Base-by-base conservation (phyloP, 1,140 invertebrate species). In the Agrypnia vestita region DNA sequence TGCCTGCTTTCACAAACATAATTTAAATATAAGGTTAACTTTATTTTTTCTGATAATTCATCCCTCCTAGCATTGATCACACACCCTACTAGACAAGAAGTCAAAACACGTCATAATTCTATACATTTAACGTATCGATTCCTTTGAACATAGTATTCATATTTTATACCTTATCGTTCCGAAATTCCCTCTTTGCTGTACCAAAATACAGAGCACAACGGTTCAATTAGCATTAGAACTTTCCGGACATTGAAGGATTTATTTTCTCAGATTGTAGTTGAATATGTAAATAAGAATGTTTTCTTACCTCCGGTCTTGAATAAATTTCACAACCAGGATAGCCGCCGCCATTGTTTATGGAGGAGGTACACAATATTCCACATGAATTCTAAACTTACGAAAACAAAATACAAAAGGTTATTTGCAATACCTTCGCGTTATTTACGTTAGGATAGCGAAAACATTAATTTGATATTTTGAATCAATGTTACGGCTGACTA, bases 311-410 rank as follows among this genome's bases (percentile, higher is more conserved):
- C 61, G 53, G 47, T 25, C 11, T 12, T 25, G 79, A 74, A 80
- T 80, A 80, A 64, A 80, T 80, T 80, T 44, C 59, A 25, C 15
- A 35, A 53, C 72, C 49, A 21, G 61, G 78, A 79, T 74, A 74
- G 59, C n/a, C 75, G 61, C 21, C 47, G 56, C 67, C 62, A 72
- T 82, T 76, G 78, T 82, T 82, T 76, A 82, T 82, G 80, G 55
- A 62, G 56, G 15, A 35, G 25, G 25, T 35, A 62, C 73, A 76
- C 43, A 61, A 61, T 47, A 53, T 53, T 53, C 47, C 71, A 35
- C 71, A 15, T 44, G 13, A 73, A 73, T 53, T 73, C 17, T n/a
- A 55, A 49, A 73, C 19, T 64, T 35, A 35, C 4, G 61, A 44
- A 43, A 64, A 64, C 21, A 64, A 64, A 64, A 59, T 35, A 35